Evolutionary conservation across 2,888 invertebrate genomes (phyloP).

Genomic region (Kryphioiulus occultus): DNA sequence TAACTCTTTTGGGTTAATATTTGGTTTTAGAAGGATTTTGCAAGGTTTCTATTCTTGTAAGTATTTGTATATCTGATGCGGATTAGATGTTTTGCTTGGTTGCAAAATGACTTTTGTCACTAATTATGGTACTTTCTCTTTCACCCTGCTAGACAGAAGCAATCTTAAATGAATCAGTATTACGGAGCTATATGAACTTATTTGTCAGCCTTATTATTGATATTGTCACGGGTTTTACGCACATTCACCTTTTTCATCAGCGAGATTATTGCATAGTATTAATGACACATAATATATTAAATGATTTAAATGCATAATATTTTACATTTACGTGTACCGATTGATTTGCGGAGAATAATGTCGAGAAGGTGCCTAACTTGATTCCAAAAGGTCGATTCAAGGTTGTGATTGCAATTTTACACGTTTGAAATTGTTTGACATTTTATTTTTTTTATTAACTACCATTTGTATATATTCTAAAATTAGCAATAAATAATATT

Average conservation of each 20-base stretch:
- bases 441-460: not conserved
- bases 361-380: not conserved
- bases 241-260: not conserved
- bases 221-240: not conserved
- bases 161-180: not conserved
- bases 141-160: not conserved
- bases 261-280: not conserved
- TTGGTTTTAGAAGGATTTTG: not conserved
- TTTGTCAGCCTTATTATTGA: not conserved
- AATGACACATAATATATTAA: not conserved
- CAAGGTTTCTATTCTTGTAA: not conserved
- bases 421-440: not conserved
- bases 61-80: not conserved
- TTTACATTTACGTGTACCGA: not conserved
- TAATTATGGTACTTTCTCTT: not conserved
- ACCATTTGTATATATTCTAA: not conserved
- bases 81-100: not conserved
- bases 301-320: not conserved
- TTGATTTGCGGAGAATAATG: not conserved
- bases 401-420: slow-evolving; percentile 5
- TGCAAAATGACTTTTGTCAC: not conserved
- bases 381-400: not conserved
- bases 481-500: not conserved
- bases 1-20: not conserved
- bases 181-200: not conserved